A percentile compares a stretch with the other conserved stretches of the same genome.
These are phyloP conservation scores for Solenopsis invicta DNA, from an alignment of 1,140 invertebrate species.

Conservation along the genomic window DNA sequence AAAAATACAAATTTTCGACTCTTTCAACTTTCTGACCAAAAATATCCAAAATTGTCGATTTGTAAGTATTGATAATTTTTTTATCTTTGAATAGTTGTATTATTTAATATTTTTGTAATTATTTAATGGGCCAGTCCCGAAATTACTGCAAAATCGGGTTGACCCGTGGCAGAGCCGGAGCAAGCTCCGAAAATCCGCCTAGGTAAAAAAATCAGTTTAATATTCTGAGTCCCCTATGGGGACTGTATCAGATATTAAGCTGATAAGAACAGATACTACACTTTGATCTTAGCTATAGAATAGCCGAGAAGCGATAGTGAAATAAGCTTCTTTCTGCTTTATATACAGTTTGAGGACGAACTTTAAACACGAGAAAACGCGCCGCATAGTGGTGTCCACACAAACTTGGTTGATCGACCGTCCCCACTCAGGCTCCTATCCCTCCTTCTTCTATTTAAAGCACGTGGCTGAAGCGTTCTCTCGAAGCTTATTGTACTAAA, in stretches of 20 bases:
- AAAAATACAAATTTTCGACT: too few species aligned
- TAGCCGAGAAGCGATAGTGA: conserved; percentile 46
- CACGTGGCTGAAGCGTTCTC: neutral
- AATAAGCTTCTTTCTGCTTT: neutral
- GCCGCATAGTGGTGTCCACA: neutral
- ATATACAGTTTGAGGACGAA: neutral
- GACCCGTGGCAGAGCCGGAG: too few species aligned
- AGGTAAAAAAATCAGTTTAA: too few species aligned
- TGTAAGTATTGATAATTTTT: too few species aligned
- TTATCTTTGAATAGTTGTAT: too few species aligned
- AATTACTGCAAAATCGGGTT: neutral
- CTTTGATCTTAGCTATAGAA: conserved; percentile 51
- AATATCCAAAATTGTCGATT: too few species aligned
- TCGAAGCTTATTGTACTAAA: too few species aligned
- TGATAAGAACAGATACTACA: conserved; percentile 89
- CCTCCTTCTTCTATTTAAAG: neutral
- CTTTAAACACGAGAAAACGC: neutral
- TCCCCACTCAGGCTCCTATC: too few species aligned
- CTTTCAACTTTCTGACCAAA: too few species aligned
- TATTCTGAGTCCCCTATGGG: too few species aligned
- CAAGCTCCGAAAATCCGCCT: too few species aligned
- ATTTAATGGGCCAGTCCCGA: conserved; percentile 82
- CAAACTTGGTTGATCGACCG: too few species aligned
- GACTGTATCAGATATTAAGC: conserved; percentile 77
- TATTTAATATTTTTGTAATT: conserved; percentile 41